Percentiles rank a stretch among this genome's conserved stretches.
Evolutionary conservation across 2,113 vertebrate genomes (phyloP).

Genomic region (Catharus bicknelli): DNA sequence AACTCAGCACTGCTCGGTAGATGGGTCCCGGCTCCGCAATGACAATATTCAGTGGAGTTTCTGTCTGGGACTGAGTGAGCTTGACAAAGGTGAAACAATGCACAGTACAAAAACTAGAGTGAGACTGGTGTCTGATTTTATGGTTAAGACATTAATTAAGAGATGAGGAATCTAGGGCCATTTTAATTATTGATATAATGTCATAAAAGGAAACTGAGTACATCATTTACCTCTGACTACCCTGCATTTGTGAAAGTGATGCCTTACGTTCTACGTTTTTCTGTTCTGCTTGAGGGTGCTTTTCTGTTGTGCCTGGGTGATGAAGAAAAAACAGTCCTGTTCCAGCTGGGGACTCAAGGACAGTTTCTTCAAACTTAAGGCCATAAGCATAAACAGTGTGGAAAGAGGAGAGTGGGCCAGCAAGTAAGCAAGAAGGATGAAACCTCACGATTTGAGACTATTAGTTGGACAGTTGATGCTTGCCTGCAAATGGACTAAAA

Average conservation of each 20-base stretch:
- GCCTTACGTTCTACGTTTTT: too few relatives aligned
- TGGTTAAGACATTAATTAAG: background rate
- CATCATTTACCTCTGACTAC: background rate
- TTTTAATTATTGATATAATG: background rate
- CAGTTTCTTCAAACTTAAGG: too few relatives aligned
- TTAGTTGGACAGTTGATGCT: too few relatives aligned
- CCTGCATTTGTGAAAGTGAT: background rate
- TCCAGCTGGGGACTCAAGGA: too few relatives aligned
- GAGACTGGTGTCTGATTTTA: background rate
- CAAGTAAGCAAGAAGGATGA: too few relatives aligned
- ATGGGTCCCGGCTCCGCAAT: background rate
- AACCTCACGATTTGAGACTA: too few relatives aligned
- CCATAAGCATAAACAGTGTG: too few relatives aligned
- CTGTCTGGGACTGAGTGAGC: background rate
- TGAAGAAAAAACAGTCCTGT: too few relatives aligned
- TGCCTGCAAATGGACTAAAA: too few relatives aligned
- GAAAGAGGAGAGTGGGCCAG: too few relatives aligned
- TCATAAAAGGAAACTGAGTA: background rate
- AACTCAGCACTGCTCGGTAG: background rate
- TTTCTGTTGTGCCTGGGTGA: too few relatives aligned
- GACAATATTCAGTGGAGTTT: background rate
- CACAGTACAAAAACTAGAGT: fast-evolving
- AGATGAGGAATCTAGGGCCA: background rate
- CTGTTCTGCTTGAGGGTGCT: too few relatives aligned
- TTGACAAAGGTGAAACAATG: background rate